Evolutionary conservation across 2,797 vertebrate species (phyloP).

Genomic region (Ciconia nigra): DNA sequence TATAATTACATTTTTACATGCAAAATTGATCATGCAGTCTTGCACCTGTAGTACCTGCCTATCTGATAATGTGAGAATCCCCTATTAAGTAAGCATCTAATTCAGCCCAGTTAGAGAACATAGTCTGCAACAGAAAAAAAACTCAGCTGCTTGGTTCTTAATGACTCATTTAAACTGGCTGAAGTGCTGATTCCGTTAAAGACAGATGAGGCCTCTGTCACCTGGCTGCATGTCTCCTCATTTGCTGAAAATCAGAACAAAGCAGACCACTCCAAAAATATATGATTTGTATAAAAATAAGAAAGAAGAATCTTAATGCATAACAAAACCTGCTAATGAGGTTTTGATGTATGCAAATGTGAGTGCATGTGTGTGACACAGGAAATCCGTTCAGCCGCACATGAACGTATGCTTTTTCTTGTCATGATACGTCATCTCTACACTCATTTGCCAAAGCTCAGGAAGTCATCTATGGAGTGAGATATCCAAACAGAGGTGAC

Average conservation of each 20-base stretch:
- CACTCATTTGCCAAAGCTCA: neutral
- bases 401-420: neutral
- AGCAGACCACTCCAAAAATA: neutral
- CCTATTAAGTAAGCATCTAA: neutral
- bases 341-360: neutral
- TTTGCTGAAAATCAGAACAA: neutral
- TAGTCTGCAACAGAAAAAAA: neutral
- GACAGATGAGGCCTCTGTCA: neutral
- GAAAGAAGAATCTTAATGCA: neutral
- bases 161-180: neutral
- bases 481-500: neutral
- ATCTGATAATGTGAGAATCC: neutral
- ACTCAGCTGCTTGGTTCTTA: neutral
- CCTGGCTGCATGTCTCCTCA: neutral
- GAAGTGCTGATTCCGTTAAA: neutral
- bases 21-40: neutral
- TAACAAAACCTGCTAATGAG: neutral
- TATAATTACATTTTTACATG: neutral
- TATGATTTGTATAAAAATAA: neutral
- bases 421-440: neutral
- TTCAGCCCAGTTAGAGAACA: neutral
- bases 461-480: neutral
- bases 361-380: neutral
- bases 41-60: neutral
- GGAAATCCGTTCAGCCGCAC: neutral